A percentile compares a stretch with the other conserved stretches of the same genome.
Conservation (phyloP, 1,140 invertebrate genomes). For the Homalodisca vitripennis region DNA sequence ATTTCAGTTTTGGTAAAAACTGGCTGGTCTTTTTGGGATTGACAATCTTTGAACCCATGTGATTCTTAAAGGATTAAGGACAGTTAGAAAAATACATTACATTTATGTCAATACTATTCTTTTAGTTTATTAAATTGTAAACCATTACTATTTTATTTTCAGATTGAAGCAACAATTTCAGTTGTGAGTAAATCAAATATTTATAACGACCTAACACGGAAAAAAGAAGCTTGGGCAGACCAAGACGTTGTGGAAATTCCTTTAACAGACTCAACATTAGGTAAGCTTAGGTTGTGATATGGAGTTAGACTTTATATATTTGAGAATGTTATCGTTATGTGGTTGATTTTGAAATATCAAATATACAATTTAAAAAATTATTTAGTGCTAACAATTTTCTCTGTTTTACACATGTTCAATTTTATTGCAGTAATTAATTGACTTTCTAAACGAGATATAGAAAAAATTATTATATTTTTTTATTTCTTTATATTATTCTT, state of each 20-base stretch:
- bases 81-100: background rate
- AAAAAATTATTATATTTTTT: no score
- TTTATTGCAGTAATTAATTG: no score
- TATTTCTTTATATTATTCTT: no score
- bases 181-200: conserved; percentile 3
- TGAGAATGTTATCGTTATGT: no score
- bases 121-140: background rate
- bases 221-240: conserved; percentile 36
- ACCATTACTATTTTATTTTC: background rate
- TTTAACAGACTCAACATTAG: conserved; percentile 47
- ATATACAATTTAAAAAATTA: no score
- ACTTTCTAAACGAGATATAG: no score
- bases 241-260: conserved; percentile 47
- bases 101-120: background rate
- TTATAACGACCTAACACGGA: conserved; percentile 12
- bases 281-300: no score
- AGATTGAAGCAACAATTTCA: conserved; percentile 5
- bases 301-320: no score
- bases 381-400: no score
- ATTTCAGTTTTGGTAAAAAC: background rate
- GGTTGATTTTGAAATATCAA: no score
- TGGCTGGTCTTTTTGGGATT: background rate
- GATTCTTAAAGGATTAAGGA: background rate
- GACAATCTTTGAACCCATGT: background rate
- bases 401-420: no score